phyloP scores from a whole-genome alignment of 2,888 invertebrate species.

The Epinotia nisella region DNA sequence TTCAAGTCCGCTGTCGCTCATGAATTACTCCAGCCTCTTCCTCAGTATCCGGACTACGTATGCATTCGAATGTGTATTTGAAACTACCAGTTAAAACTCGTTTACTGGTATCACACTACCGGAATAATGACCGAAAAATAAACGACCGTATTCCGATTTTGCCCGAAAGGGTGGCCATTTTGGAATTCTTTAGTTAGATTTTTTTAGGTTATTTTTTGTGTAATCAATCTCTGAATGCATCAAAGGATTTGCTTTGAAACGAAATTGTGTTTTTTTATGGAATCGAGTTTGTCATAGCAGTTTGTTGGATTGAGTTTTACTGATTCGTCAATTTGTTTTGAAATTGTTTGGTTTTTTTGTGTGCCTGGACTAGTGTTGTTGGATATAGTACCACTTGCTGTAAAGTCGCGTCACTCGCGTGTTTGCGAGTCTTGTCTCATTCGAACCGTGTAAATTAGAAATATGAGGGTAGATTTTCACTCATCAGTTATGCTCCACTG shows the following conservation, averaged over 20 bases:
- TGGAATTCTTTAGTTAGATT: constrained; percentile 33
- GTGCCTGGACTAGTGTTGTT: not conserved
- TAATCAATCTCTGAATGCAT: constrained; percentile 28
- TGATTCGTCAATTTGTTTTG: constrained; percentile 16
- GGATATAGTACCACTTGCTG: no score
- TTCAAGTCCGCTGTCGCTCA: constrained; percentile 47
- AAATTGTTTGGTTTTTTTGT: not conserved
- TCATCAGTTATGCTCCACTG: no score
- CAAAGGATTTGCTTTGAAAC: constrained; percentile 21
- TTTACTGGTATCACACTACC: constrained; percentile 58
- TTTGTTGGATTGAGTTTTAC: constrained; percentile 18
- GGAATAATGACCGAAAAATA: constrained; percentile 61
- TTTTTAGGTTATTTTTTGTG: constrained; percentile 22
- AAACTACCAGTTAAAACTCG: constrained; percentile 72
- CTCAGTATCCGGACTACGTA: constrained; percentile 67
- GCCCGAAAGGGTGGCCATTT: constrained; percentile 32
- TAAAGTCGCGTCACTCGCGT: no score
- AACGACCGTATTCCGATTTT: constrained; percentile 55
- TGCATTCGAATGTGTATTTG: constrained; percentile 76
- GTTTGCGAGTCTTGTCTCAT: no score
- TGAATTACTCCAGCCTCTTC: constrained; percentile 49
- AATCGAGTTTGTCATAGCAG: constrained; percentile 10
- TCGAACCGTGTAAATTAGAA: no score
- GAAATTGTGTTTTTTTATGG: constrained; percentile 11
- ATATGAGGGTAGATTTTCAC: no score